Percentiles rank a stretch among this genome's conserved stretches.
These are phyloP conservation scores for Hypolimnas misippus DNA, from an alignment of 2,888 invertebrate species.

Conservation along the genomic window DNA sequence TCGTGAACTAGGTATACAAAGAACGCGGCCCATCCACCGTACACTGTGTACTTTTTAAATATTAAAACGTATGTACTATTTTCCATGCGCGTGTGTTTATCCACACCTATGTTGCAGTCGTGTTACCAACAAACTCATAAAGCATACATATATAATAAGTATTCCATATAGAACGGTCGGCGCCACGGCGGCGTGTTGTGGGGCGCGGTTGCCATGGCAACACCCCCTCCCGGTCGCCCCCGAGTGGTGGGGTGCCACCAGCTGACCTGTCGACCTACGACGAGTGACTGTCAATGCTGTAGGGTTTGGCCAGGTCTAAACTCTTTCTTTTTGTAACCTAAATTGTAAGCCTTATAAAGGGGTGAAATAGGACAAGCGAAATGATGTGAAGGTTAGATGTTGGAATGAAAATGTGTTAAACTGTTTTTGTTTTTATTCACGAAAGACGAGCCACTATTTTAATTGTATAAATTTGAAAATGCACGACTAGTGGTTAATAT, in stretches of 20 bases:
- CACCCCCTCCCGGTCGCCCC: constrained; percentile 51
- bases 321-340: constrained; percentile 41
- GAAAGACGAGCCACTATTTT: background rate
- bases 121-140: constrained; percentile 70
- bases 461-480: background rate
- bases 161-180: constrained; percentile 60
- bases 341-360: constrained; percentile 30
- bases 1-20: constrained; percentile 4
- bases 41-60: constrained; percentile 63
- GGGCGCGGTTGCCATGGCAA: constrained; percentile 74
- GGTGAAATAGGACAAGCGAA: constrained; percentile 24
- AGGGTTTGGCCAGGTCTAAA: constrained; percentile 44
- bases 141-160: constrained; percentile 69
- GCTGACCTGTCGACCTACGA: constrained; percentile 80
- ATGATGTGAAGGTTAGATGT: constrained; percentile 27
- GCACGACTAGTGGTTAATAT: background rate
- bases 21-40: constrained; percentile 18
- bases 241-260: constrained; percentile 52
- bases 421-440: background rate
- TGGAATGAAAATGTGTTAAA: constrained; percentile 13
- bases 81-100: constrained; percentile 45
- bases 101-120: constrained; percentile 55
- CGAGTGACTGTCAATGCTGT: constrained; percentile 68
- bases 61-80: constrained; percentile 65
- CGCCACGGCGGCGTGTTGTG: constrained; percentile 81